A percentile compares a stretch with the other conserved stretches of the same genome.
phyloP scores from a whole-genome alignment of 1,140 invertebrate genomes.

The Tyrophagus putrescentiae region DNA sequence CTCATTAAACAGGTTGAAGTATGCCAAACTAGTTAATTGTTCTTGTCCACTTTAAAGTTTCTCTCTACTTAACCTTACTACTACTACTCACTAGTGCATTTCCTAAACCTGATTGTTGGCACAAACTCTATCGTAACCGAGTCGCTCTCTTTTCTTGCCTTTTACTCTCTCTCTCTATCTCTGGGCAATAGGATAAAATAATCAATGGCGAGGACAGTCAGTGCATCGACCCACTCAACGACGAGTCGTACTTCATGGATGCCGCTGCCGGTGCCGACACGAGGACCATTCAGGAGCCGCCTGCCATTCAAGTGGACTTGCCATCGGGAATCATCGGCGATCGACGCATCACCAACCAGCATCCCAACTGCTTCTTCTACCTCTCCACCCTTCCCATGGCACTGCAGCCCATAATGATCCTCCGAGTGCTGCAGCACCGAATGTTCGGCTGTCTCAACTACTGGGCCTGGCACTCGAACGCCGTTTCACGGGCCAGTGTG shows the following conservation, averaged over 20 bases:
- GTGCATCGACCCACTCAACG: slow-evolving; percentile 10
- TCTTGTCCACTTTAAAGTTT: background rate
- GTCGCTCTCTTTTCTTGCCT: too few relatives aligned
- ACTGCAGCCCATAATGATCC: slow-evolving; percentile 44
- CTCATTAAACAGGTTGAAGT: slow-evolving; percentile 37
- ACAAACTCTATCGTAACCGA: too few relatives aligned
- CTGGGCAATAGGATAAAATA: slow-evolving; percentile 3
- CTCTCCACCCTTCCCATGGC: slow-evolving; percentile 40
- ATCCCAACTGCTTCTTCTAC: slow-evolving; percentile 19
- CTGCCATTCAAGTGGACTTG: slow-evolving; percentile 23
- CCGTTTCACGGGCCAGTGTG: slow-evolving; percentile 17
- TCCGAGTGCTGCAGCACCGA: slow-evolving; percentile 44
- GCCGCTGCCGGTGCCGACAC: background rate
- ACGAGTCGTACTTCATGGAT: slow-evolving; percentile 2
- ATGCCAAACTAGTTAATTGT: background rate
- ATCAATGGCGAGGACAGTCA: slow-evolving; percentile 17
- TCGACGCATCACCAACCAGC: background rate
- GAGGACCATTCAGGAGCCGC: slow-evolving; percentile 23
- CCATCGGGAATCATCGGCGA: background rate
- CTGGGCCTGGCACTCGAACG: slow-evolving; percentile 21
- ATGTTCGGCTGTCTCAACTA: slow-evolving; percentile 34
- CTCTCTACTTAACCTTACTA: too few relatives aligned
- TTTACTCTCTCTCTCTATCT: too few relatives aligned
- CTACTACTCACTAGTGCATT: too few relatives aligned
- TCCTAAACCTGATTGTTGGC: too few relatives aligned